phyloP scores from a whole-genome alignment of 2,113 vertebrate species.

The Neomonachus schauinslandi region DNA sequence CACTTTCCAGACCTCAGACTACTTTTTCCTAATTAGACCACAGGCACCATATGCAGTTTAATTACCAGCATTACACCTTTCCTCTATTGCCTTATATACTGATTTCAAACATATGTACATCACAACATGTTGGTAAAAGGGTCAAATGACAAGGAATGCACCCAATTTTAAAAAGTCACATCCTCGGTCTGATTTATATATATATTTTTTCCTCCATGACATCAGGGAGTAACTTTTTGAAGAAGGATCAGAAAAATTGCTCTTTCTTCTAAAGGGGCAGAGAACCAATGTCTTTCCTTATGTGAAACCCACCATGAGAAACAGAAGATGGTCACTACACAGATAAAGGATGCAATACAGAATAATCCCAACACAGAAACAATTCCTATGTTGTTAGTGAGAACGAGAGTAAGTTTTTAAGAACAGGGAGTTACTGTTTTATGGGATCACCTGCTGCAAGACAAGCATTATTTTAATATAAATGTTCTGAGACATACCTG shows the following conservation, averaged over 20 bases:
- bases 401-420: constrained; percentile 74
- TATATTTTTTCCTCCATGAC: constrained; percentile 71
- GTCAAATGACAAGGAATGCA: constrained; percentile 70
- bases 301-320: constrained; percentile 45
- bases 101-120: constrained; percentile 69
- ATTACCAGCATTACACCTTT: constrained; percentile 70
- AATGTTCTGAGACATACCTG: constrained; percentile 78
- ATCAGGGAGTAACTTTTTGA: constrained; percentile 76
- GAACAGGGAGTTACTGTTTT: constrained; percentile 74
- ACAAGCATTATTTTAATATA: constrained; percentile 75
- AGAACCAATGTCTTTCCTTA: constrained; percentile 61
- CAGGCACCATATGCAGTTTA: constrained; percentile 68
- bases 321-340: constrained; percentile 72
- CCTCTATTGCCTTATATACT: constrained; percentile 72
- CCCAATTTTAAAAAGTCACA: constrained; percentile 69
- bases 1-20: constrained; percentile 64
- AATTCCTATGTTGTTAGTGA: constrained; percentile 75
- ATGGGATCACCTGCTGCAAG: constrained; percentile 85
- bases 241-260: constrained; percentile 66
- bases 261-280: constrained; percentile 66
- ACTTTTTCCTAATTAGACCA: constrained; percentile 76
- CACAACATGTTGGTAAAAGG: constrained; percentile 57
- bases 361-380: constrained; percentile 78
- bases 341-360: constrained; percentile 69
- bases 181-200: constrained; percentile 60